Evolutionary conservation across 2,888 invertebrate genomes (phyloP).

Genomic region (Adelognathus sp.): DNA sequence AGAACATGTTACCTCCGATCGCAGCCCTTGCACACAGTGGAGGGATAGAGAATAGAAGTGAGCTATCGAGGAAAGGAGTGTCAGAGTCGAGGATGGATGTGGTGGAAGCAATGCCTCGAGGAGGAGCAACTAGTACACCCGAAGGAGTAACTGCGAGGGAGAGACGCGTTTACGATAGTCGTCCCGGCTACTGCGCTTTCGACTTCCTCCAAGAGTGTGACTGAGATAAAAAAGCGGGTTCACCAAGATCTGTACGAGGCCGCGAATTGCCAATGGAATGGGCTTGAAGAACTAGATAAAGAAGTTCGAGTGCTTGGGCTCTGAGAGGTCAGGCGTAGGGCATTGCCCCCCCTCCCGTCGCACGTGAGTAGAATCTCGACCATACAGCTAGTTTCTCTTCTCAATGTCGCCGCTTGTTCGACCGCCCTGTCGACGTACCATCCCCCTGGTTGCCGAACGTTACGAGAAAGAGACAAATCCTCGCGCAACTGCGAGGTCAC

Average conservation of each 20-base stretch:
- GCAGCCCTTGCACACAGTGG: background rate
- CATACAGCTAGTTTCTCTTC: constrained; percentile 59
- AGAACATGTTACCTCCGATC: background rate
- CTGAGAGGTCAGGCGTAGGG: constrained; percentile 27
- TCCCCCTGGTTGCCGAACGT: background rate
- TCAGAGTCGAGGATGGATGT: constrained; percentile 3
- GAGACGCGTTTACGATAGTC: background rate
- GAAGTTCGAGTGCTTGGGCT: constrained; percentile 51
- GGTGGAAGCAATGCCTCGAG: background rate
- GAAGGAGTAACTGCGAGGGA: constrained; percentile 16
- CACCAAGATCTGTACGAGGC: constrained; percentile 18
- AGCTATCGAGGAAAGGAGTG: constrained; percentile 28
- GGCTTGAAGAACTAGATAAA: constrained; percentile 67
- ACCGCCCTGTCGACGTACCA: constrained; percentile 39
- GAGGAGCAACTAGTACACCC: constrained; percentile 10
- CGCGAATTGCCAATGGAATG: constrained; percentile 63
- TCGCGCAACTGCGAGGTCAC: constrained; percentile 10
- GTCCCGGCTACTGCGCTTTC: background rate
- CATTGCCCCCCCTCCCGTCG: constrained; percentile 70
- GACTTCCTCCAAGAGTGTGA: constrained; percentile 14
- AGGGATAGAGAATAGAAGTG: constrained; percentile 12
- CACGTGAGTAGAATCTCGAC: constrained; percentile 75
- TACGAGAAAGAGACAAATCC: constrained; percentile 8
- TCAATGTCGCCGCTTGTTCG: constrained; percentile 63
- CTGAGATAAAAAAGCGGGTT: constrained; percentile 13